Evolutionary conservation across 2,888 invertebrate species (phyloP), one percentile per base, ranked within the genome.

Genomic region (Chloroclystis v-ata): DNA sequence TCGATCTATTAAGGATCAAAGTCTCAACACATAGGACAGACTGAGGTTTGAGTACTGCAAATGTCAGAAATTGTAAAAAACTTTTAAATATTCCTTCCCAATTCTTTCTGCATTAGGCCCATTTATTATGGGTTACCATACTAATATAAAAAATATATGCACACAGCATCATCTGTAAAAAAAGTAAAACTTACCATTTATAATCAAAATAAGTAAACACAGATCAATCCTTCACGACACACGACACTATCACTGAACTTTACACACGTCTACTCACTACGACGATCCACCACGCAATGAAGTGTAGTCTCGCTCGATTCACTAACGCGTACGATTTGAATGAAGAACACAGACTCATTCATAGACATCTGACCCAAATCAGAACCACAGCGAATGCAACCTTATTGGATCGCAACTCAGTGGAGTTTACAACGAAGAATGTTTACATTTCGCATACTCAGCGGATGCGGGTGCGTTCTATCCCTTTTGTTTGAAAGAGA

Each of bases 381-480:
- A 30, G 12, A 20, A 20, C n/a, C 40, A 50, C 0, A 6, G 9
- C 1, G 66, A 53, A 56, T n/a, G 59, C n/a, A 40, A 35, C 52
- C 43, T 47, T 65, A 52, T 0, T 0, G 0, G 0, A 0, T 1
- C 0, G 0, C 0, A 0, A 0, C 35, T 63, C 46, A 43, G 54
- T 49, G 11, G 0, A 28, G 43, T 43, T 48, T 33, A 1, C 4
- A 42, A 26, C 4, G 7, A 5, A 2, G 13, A 1, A 8, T n/a
- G 20, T 49, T 45, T 44, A 32, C 10, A 42, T 51, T 54, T 43
- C 74, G 77, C 74, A 74, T 65, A 71, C 63, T 69, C 68, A 29
- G 38, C 59, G 62, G 74, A 71, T 76, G 74, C 69, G 75, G 70
- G 70, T 57, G 37, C 41, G 43, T 26, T 49, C 49, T 57, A 8